Evolutionary conservation across 1,140 invertebrate species (phyloP).

Genomic region (Drosophila bocki): DNA sequence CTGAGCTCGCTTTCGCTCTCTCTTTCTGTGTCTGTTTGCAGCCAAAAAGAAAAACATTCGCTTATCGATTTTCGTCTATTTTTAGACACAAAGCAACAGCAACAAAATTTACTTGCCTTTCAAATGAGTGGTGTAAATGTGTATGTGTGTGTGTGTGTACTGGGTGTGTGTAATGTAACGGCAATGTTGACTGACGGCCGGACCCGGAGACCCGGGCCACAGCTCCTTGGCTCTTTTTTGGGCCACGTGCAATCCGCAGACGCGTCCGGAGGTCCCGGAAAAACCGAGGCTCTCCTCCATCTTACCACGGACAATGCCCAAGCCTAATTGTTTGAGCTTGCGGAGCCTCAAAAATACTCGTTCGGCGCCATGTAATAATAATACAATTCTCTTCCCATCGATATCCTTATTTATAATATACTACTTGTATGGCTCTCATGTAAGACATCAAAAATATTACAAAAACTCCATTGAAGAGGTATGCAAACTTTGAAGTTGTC

Average conservation of each 20-base stretch:
- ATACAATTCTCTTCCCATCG: not conserved
- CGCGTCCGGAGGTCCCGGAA: conserved; percentile 15
- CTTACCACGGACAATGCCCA: not conserved
- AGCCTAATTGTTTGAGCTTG: conserved; percentile 9
- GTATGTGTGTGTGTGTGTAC: conserved; percentile 24
- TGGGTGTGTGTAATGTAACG: conserved; percentile 25
- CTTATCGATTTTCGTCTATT: conserved; percentile 85
- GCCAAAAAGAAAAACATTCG: conserved; percentile 72
- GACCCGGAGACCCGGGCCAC: conserved; percentile 32
- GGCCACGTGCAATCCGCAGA: conserved; percentile 26
- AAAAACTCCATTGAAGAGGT: not conserved
- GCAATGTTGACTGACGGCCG: conserved; percentile 33
- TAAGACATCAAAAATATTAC: not conserved
- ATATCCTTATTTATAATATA: not conserved
- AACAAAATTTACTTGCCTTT: conserved; percentile 77
- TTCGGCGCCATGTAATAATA: not conserved
- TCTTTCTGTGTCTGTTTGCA: conserved; percentile 52
- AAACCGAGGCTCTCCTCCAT: not conserved
- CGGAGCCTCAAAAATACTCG: not conserved
- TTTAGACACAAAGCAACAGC: conserved; percentile 70
- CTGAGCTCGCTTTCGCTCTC: conserved; percentile 4
- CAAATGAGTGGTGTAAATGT: conserved; percentile 60
- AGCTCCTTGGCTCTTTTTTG: conserved; percentile 6
- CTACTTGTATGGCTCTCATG: not conserved
- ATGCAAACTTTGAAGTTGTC: not conserved